Conservation (phyloP, 2,888 invertebrate genomes). For the Auanema sp. region DNA sequence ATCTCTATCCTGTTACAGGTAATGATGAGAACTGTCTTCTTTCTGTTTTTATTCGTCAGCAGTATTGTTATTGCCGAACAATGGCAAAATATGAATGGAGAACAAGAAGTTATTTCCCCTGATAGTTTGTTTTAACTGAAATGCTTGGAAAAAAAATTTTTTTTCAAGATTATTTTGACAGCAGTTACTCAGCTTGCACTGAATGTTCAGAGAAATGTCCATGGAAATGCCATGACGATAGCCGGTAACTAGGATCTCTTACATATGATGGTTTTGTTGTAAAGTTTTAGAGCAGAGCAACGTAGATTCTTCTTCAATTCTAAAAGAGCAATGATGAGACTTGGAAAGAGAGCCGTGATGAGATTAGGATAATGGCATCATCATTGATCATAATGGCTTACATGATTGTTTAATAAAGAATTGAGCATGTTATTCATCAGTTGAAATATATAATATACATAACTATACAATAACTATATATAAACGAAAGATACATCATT, state of each 20-base stretch:
- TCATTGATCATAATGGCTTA: not conserved
- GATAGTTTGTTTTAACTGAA: not conserved
- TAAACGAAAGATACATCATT: too few species aligned
- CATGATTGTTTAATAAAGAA: not conserved
- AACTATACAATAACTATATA: too few species aligned
- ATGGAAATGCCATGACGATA: too few species aligned
- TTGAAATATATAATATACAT: too few species aligned
- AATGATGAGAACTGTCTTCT: too few species aligned
- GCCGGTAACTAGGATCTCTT: too few species aligned
- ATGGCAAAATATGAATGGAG: too few species aligned
- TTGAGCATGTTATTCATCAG: too few species aligned
- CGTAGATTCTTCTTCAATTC: slow-evolving; percentile 26
- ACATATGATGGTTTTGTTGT: not conserved
- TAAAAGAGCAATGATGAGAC: slow-evolving; percentile 42
- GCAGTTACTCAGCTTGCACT: not conserved
- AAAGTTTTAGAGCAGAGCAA: not conserved
- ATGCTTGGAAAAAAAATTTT: not conserved
- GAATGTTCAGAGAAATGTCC: not conserved
- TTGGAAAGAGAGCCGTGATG: slow-evolving; percentile 46
- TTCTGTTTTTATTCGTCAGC: too few species aligned
- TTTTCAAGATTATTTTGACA: not conserved
- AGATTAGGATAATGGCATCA: slow-evolving; percentile 27
- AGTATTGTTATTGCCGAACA: too few species aligned
- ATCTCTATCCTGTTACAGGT: too few species aligned
- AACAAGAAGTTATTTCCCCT: too few species aligned